Conservation (phyloP, 2,113 vertebrate species). For the Misgurnus mizolepis region DNA sequence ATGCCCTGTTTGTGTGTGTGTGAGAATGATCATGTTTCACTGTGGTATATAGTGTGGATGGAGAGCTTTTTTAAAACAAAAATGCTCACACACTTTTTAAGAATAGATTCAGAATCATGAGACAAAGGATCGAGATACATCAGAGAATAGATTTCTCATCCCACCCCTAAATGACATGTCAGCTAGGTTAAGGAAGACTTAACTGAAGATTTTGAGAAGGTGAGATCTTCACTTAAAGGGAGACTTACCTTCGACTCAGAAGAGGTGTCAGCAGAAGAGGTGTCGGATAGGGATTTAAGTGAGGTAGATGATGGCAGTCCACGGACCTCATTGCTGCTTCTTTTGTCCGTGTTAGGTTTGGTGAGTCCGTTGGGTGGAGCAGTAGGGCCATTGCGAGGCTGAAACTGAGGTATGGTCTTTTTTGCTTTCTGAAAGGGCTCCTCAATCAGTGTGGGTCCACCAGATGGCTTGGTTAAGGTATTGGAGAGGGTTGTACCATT, state of each 20-base stretch:
- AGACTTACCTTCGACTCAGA: constrained; percentile 71
- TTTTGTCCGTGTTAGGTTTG: constrained; percentile 61
- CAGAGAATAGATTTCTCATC: too few relatives aligned
- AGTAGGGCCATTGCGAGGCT: constrained; percentile 62
- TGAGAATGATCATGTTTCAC: too few relatives aligned
- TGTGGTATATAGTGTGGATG: too few relatives aligned
- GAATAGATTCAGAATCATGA: too few relatives aligned
- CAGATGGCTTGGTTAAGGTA: constrained; percentile 56
- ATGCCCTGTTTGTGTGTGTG: too few relatives aligned
- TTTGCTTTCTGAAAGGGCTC: constrained; percentile 78
- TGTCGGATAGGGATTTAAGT: constrained; percentile 72
- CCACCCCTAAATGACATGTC: too few relatives aligned
- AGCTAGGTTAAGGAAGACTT: too few relatives aligned
- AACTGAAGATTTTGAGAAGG: too few relatives aligned
- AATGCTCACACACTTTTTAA: too few relatives aligned
- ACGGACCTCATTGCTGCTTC: constrained; percentile 67
- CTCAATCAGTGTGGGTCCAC: constrained; percentile 62
- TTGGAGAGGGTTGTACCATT: constrained; percentile 66
- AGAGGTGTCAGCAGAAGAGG: constrained; percentile 65
- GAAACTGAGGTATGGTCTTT: constrained; percentile 71
- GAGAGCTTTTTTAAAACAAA: too few relatives aligned
- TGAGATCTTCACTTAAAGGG: too few relatives aligned
- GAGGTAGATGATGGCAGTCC: constrained; percentile 77
- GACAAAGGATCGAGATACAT: too few relatives aligned
- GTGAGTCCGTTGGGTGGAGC: constrained; percentile 59